Percentiles rank a stretch among this genome's conserved stretches.
phyloP scores from a whole-genome alignment of 2,113 vertebrate genomes.

The Platysteira castanea region DNA sequence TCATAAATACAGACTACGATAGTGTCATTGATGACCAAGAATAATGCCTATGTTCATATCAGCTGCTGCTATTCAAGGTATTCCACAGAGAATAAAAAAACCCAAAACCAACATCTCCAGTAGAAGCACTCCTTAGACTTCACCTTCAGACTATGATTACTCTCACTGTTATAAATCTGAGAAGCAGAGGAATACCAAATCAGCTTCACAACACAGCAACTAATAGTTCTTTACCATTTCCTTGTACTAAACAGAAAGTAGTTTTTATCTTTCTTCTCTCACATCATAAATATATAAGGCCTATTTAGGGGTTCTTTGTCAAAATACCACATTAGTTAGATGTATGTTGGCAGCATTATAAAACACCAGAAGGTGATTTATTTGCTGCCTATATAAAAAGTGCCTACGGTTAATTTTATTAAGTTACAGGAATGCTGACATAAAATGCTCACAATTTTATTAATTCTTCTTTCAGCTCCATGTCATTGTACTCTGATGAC shows the following conservation, averaged over 20 bases:
- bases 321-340: neutral
- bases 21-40: neutral
- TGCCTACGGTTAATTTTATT: neutral
- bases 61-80: neutral
- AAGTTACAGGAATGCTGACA: neutral
- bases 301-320: neutral
- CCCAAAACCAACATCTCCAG: neutral
- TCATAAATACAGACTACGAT: neutral
- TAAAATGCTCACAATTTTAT: conserved; percentile 84
- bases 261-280: neutral
- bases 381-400: neutral
- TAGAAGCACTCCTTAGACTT: neutral
- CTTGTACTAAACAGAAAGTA: neutral
- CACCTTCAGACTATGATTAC: neutral
- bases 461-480: conserved; percentile 82
- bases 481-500: conserved; percentile 50
- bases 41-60: neutral
- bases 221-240: neutral
- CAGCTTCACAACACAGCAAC: neutral
- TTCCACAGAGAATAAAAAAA: neutral
- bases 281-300: neutral
- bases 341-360: neutral
- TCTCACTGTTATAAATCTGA: neutral
- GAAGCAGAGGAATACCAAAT: neutral
- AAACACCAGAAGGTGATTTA: neutral